These are phyloP conservation scores for Hylaeus anthracinus DNA, from an alignment of 1,140 invertebrate species.

Conservation along the genomic window DNA sequence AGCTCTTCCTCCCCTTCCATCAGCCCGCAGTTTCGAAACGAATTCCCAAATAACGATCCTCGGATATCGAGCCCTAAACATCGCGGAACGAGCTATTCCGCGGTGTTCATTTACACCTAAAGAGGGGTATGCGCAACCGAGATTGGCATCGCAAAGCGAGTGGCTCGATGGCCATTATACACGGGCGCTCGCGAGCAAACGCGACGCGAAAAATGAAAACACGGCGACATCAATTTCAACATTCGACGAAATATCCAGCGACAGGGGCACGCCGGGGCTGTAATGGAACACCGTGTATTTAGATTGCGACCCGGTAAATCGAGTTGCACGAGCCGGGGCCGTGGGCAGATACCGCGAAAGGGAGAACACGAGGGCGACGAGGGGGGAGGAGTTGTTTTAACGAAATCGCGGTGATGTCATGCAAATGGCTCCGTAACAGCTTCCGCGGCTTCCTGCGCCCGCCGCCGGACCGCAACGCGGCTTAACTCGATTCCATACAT, in stretches of 20 bases:
- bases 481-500: conserved; percentile 81
- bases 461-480: conserved; percentile 68
- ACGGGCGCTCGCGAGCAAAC: neutral
- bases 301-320: conserved; percentile 64
- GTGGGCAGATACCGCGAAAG: conserved; percentile 47
- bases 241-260: conserved; percentile 50
- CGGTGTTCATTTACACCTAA: neutral
- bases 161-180: neutral
- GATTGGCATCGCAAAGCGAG: neutral
- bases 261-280: conserved; percentile 32
- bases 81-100: neutral
- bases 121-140: neutral
- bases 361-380: conserved; percentile 51
- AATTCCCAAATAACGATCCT: no score
- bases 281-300: conserved; percentile 63
- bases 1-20: no score
- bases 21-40: no score
- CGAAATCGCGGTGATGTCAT: conserved; percentile 76
- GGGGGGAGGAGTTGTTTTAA: conserved; percentile 67
- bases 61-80: neutral
- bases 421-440: conserved; percentile 80
- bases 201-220: neutral
- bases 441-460: conserved; percentile 73
- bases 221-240: conserved; percentile 44
- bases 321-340: conserved; percentile 46